A percentile compares a stretch with the other conserved stretches of the same genome.
phyloP scores from a whole-genome alignment of 2,797 vertebrate genomes.

The Pristis pectinata region DNA sequence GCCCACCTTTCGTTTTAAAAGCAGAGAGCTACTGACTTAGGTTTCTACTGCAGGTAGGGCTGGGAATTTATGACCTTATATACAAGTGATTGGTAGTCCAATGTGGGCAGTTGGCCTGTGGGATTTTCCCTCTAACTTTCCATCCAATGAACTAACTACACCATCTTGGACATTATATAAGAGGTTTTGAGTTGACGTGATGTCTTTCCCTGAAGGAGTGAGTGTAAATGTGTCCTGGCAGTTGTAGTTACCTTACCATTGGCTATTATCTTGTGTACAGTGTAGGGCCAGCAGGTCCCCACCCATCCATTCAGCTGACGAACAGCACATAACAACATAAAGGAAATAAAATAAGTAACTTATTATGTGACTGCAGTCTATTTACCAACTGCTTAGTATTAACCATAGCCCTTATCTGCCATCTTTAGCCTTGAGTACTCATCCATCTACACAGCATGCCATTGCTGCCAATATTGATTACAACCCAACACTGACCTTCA shows the following conservation, averaged over 20 bases:
- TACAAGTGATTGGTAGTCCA: background rate
- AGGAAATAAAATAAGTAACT: background rate
- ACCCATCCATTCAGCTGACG: background rate
- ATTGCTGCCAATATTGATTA: background rate
- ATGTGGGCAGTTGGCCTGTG: background rate
- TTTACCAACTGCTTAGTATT: background rate
- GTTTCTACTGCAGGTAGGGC: too few species aligned
- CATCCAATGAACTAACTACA: background rate
- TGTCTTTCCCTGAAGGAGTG: background rate
- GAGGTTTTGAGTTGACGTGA: background rate
- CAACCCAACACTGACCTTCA: background rate
- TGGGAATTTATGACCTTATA: background rate
- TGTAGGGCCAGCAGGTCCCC: background rate
- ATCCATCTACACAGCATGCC: background rate
- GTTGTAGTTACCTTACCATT: background rate
- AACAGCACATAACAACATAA: background rate
- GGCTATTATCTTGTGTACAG: background rate
- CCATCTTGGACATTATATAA: background rate
- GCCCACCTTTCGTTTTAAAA: background rate
- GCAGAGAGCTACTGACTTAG: background rate
- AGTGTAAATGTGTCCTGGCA: background rate
- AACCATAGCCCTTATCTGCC: background rate
- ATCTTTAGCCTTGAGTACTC: background rate
- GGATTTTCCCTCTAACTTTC: background rate
- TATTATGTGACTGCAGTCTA: background rate